Conservation (phyloP, 1,140 invertebrate genomes). For the Orchestia grillus region DNA sequence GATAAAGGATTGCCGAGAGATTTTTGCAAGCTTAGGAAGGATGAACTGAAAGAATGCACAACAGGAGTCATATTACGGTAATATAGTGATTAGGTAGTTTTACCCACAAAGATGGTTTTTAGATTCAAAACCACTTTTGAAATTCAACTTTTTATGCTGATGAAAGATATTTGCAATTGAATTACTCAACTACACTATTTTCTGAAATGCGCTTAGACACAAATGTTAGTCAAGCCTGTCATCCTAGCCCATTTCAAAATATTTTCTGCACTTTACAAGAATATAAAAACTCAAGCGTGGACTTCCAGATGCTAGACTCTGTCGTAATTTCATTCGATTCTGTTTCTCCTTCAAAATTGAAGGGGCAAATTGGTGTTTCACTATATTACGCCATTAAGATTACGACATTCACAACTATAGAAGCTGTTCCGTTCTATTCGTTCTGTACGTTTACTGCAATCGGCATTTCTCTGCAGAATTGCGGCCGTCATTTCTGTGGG, state of each 20-base stretch:
- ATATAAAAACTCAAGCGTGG: not conserved
- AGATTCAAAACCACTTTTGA: too few relatives aligned
- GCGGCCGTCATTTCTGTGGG: not conserved
- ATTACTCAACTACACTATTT: too few relatives aligned
- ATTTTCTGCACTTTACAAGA: not conserved
- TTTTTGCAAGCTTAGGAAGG: too few relatives aligned
- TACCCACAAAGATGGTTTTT: too few relatives aligned
- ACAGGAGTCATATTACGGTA: too few relatives aligned
- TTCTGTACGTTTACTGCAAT: not conserved
- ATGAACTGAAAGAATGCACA: too few relatives aligned
- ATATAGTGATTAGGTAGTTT: too few relatives aligned
- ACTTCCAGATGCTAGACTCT: not conserved
- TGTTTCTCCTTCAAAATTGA: not conserved
- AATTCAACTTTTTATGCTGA: too few relatives aligned
- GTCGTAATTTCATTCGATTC: not conserved
- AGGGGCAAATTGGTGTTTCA: not conserved
- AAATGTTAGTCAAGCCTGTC: not conserved
- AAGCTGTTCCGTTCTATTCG: not conserved
- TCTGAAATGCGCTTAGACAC: too few relatives aligned
- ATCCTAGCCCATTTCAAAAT: not conserved
- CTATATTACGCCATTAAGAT: not conserved
- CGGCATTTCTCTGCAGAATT: not conserved
- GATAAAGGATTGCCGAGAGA: too few relatives aligned
- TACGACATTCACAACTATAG: not conserved
- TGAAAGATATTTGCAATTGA: too few relatives aligned